Conservation (phyloP, 2,888 invertebrate genomes). For the Heliothis peltigera region DNA sequence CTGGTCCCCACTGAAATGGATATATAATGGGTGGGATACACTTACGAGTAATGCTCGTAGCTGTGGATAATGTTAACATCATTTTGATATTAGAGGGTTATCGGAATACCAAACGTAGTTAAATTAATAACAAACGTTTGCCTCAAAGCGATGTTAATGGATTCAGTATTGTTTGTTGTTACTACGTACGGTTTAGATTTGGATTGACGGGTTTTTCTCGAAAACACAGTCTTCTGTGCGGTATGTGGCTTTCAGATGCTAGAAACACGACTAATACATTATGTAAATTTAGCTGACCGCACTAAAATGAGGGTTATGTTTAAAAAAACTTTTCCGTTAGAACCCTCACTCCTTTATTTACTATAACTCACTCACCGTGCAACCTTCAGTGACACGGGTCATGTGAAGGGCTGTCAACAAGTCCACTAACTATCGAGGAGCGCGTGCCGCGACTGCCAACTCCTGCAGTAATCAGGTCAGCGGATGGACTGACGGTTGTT, state of each 20-base stretch:
- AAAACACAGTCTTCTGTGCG: neutral
- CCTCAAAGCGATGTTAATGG: constrained; percentile 10
- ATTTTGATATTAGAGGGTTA: constrained; percentile 32
- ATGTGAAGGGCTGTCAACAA: constrained; percentile 10
- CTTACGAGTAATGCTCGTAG: constrained; percentile 28
- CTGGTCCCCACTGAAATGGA: constrained; percentile 29
- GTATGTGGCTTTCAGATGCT: neutral
- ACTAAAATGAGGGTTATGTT: too few relatives aligned
- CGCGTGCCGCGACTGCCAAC: constrained; percentile 39
- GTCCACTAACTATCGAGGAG: constrained; percentile 3
- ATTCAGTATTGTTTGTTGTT: constrained; percentile 6
- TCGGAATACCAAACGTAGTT: constrained; percentile 25
- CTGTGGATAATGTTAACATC: constrained; percentile 30
- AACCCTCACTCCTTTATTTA: neutral
- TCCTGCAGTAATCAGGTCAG: constrained; percentile 40
- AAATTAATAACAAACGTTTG: constrained; percentile 28
- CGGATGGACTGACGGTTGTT: constrained; percentile 14
- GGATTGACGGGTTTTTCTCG: neutral
- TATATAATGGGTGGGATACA: constrained; percentile 39
- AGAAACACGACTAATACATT: too few relatives aligned
- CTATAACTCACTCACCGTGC: neutral
- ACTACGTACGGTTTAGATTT: neutral
- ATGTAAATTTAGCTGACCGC: too few relatives aligned
- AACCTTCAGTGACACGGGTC: constrained; percentile 2
- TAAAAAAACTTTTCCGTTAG: too few relatives aligned